These are phyloP conservation scores for Diplazon laetatorius DNA, from an alignment of 2,888 invertebrate genomes.

Conservation along the genomic window DNA sequence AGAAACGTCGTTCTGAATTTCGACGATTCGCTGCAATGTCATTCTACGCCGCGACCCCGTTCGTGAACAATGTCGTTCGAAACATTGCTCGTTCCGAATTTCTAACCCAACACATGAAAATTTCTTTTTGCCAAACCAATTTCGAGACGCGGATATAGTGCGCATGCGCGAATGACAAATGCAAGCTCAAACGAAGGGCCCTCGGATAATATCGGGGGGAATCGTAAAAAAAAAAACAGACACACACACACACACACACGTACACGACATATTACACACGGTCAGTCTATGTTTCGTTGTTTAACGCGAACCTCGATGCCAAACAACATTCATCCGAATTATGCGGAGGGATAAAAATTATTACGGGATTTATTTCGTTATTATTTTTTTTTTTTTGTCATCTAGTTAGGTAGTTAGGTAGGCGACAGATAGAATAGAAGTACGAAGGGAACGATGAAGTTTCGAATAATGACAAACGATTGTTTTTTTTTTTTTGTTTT, in stretches of 20 bases:
- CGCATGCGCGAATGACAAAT: slow-evolving; percentile 34
- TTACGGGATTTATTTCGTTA: slow-evolving; percentile 45
- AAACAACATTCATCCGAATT: slow-evolving; percentile 26
- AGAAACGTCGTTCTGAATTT: too few relatives aligned
- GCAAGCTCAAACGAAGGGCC: slow-evolving; percentile 57
- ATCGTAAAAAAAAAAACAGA: too few relatives aligned
- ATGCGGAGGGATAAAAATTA: slow-evolving; percentile 24
- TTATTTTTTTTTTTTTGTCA: slow-evolving; percentile 23
- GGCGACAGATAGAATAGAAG: slow-evolving; percentile 38
- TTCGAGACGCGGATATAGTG: slow-evolving; percentile 25
- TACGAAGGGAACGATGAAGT: not conserved
- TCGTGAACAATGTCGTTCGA: too few relatives aligned
- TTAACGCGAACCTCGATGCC: slow-evolving; percentile 34
- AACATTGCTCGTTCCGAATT: too few relatives aligned
- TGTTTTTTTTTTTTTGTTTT: too few relatives aligned
- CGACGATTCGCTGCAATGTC: too few relatives aligned
- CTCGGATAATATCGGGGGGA: slow-evolving; percentile 30
- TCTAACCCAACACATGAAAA: too few relatives aligned
- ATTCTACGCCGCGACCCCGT: too few relatives aligned
- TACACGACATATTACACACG: slow-evolving; percentile 19
- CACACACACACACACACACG: too few relatives aligned
- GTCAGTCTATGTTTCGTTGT: slow-evolving; percentile 43
- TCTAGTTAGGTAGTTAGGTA: slow-evolving; percentile 58
- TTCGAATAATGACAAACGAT: not conserved
- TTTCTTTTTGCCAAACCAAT: too few relatives aligned